Base-by-base conservation (phyloP, 1,140 invertebrate species). In the Drosophila aff. region DNA sequence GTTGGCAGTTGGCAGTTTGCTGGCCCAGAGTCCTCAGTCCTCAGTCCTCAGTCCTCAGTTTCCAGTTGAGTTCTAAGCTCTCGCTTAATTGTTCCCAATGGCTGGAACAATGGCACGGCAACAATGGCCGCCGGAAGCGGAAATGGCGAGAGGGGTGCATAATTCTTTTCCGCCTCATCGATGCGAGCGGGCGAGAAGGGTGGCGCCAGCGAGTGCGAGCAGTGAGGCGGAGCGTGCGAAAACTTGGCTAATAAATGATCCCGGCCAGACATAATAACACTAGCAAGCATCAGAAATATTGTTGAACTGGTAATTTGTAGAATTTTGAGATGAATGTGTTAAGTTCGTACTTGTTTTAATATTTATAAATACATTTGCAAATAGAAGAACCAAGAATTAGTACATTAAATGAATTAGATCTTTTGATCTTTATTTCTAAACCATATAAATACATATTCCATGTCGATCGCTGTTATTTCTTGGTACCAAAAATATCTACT, bases 161-260 rank as follows among this genome's bases (percentile, higher is more conserved):
- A 82, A 82, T 82, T 82, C 80, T 82, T 82, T 62, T 82, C 49
- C 59, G 75, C 76, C 61, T 64, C 69, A 61, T 79, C 71, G 64
- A 62, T 43, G 49, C 3, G 26, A 23, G 23, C 4, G 18, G 10
- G 21, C 4, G 26, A 28, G 4, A 13, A 2, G 8, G 31, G 44
- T 15, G 18, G 21, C n/a, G 21, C 1, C 2, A 41, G 49, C 8
- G 26, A 44, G 18, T 5, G 33, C 8, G 16, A 18, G 21, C 15
- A 6, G 53, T 26, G 53, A 40, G 33, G 1, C 23, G 52, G 9
- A 58, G 47, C 44, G 15, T 23, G 7, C 36, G 68, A 75, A 76
- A 81, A 82, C 73, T 77, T 82, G 76, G 62, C 79, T 78, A 82
- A 82, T 82, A 82, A 82, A 82, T 78, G 66, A 71, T 65, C 59